phyloP scores from a whole-genome alignment of 2,888 invertebrate genomes.

The Hartigia nigra region DNA sequence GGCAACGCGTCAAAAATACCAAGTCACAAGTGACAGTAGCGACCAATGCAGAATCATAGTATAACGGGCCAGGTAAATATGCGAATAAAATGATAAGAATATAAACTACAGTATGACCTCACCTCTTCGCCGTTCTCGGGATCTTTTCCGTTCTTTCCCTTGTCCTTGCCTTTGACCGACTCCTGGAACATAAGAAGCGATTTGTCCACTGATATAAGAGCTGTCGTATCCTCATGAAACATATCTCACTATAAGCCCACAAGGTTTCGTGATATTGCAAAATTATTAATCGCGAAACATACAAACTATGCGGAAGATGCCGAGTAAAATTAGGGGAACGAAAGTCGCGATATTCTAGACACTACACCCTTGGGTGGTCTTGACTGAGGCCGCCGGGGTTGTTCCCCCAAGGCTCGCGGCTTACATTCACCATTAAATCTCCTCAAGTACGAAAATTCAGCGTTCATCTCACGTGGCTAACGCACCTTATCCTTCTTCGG shows the following conservation, averaged over 20 bases:
- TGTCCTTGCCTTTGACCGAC: constrained; percentile 61
- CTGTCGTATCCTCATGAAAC: not conserved
- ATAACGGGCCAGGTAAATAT: constrained; percentile 22
- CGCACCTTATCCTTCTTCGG: constrained; percentile 62
- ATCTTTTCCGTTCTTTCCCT: constrained; percentile 65
- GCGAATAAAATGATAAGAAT: not conserved
- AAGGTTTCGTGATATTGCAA: not conserved
- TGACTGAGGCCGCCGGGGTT: constrained; percentile 33
- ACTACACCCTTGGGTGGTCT: constrained; percentile 42
- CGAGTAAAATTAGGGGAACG: not conserved
- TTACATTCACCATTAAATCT: constrained; percentile 17
- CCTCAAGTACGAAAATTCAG: constrained; percentile 20
- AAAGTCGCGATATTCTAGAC: constrained; percentile 16
- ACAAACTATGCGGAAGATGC: not conserved
- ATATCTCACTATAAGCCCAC: not conserved
- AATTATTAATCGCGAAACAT: not conserved
- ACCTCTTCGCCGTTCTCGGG: constrained; percentile 62
- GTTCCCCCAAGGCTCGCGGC: constrained; percentile 34
- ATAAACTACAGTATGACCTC: constrained; percentile 51
- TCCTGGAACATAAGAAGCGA: constrained; percentile 55
- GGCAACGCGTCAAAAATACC: not conserved
- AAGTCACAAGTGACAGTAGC: not conserved
- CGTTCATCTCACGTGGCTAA: constrained; percentile 12
- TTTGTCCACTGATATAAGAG: not conserved
- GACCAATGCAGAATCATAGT: not conserved